A percentile compares a stretch with the other conserved stretches of the same genome.
phyloP scores from a whole-genome alignment of 2,888 invertebrate species.

The Ochropleura leucogaster region DNA sequence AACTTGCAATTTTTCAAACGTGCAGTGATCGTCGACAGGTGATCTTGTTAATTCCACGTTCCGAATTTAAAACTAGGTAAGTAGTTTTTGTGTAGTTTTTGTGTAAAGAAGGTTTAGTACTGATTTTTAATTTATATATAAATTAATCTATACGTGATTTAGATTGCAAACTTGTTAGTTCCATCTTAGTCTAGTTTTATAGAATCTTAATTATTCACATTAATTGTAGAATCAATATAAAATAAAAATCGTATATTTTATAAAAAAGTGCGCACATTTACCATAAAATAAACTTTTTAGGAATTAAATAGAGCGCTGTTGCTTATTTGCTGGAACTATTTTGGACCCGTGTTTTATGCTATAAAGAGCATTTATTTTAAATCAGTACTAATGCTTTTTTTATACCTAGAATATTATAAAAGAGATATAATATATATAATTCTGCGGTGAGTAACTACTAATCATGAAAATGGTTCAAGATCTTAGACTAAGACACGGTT shows the following conservation, averaged over 20 bases:
- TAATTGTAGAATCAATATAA: no score
- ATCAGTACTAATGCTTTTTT: no score
- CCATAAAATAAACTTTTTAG: no score
- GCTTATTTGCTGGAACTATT: no score
- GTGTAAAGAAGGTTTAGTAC: background rate
- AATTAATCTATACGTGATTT: background rate
- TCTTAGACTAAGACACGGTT: background rate
- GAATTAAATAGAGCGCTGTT: no score
- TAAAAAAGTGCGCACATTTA: no score
- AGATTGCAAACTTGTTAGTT: background rate
- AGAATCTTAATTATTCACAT: background rate
- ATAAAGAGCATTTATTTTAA: no score
- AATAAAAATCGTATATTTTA: no score
- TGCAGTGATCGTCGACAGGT: slow-evolving; percentile 29
- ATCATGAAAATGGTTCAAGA: background rate
- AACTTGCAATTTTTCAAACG: slow-evolving; percentile 35
- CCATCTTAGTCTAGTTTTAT: background rate
- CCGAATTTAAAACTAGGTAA: slow-evolving; percentile 37
- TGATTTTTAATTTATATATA: background rate
- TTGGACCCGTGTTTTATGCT: no score
- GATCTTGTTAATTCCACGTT: slow-evolving; percentile 25
- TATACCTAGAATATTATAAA: no score
- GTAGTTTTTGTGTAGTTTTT: background rate
- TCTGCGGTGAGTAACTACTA: slow-evolving; percentile 1
- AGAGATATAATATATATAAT: no score